A percentile compares a stretch with the other conserved stretches of the same genome.
Conservation (phyloP, 1,140 invertebrate species). For the Drosophila nasuta region DNA sequence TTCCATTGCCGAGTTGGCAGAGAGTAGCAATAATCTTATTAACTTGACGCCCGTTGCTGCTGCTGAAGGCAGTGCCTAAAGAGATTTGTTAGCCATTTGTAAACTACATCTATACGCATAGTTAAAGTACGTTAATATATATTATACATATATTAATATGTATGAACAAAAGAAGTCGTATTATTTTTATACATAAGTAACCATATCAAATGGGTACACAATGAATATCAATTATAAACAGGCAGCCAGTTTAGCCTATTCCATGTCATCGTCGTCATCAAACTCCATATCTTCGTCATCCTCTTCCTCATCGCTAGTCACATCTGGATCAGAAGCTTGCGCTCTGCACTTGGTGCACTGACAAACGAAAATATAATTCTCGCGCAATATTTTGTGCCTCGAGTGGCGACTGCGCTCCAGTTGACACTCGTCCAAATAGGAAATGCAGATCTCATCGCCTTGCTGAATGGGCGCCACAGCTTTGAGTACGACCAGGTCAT, state of each 20-base stretch:
- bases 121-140: constrained; percentile 55
- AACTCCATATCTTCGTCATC: constrained; percentile 84
- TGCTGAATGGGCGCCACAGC: constrained; percentile 91
- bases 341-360: constrained; percentile 91
- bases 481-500: constrained; percentile 91
- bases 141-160: constrained; percentile 15
- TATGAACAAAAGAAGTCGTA: background rate
- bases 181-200: background rate
- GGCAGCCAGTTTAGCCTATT: constrained; percentile 35
- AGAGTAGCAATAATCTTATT: constrained; percentile 97
- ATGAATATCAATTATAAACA: constrained; percentile 2
- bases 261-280: constrained; percentile 72
- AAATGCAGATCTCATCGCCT: constrained; percentile 96
- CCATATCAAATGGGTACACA: background rate
- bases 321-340: constrained; percentile 91
- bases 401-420: constrained; percentile 93
- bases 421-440: constrained; percentile 95
- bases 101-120: constrained; percentile 50
- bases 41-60: constrained; percentile 89
- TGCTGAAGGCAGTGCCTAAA: constrained; percentile 45
- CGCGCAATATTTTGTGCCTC: constrained; percentile 91
- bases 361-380: constrained; percentile 91
- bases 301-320: constrained; percentile 90
- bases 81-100: constrained; percentile 60
- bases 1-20: constrained; percentile 96